phyloP scores from a whole-genome alignment of 2,888 invertebrate genomes.

The Amblyjoppa fuscipennis region DNA sequence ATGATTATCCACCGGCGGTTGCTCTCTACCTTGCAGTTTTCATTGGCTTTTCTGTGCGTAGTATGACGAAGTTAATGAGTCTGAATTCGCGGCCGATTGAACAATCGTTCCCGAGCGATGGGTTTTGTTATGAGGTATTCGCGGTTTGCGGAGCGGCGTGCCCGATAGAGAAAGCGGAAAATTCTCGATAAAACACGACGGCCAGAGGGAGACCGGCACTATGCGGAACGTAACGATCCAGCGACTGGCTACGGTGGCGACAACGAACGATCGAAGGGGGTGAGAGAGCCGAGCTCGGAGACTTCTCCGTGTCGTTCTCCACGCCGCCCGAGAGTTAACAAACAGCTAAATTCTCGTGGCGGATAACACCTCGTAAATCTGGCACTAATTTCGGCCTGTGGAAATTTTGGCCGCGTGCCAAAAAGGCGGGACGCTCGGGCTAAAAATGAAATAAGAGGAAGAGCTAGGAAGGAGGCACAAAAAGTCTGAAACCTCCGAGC shows the following conservation, averaged over 20 bases:
- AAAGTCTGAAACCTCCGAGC: neutral
- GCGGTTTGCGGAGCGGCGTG: too few species aligned
- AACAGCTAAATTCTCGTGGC: slow-evolving; percentile 75
- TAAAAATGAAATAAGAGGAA: slow-evolving; percentile 3
- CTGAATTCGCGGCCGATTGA: too few species aligned
- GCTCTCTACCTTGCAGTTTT: too few species aligned
- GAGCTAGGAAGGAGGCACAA: neutral
- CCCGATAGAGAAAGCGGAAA: too few species aligned
- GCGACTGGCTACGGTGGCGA: slow-evolving; percentile 11
- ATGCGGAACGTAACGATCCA: slow-evolving; percentile 36
- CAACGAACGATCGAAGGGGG: slow-evolving; percentile 35
- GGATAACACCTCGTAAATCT: slow-evolving; percentile 78
- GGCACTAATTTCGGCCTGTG: slow-evolving; percentile 73
- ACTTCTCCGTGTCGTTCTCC: slow-evolving; percentile 26
- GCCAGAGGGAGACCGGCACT: neutral
- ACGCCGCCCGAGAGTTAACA: slow-evolving; percentile 66
- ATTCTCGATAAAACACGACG: slow-evolving; percentile 12
- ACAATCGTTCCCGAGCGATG: too few species aligned
- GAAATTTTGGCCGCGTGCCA: slow-evolving; percentile 76
- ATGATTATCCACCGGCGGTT: too few species aligned
- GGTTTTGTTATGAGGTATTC: too few species aligned
- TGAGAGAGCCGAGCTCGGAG: slow-evolving; percentile 11
- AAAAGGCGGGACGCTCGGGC: slow-evolving; percentile 43
- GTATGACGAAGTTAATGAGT: too few species aligned
- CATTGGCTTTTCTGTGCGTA: too few species aligned